Evolutionary conservation across 1,140 invertebrate genomes (phyloP), one percentile per base, ranked within the genome.

Genomic region (Dreissena rostriformis): DNA sequence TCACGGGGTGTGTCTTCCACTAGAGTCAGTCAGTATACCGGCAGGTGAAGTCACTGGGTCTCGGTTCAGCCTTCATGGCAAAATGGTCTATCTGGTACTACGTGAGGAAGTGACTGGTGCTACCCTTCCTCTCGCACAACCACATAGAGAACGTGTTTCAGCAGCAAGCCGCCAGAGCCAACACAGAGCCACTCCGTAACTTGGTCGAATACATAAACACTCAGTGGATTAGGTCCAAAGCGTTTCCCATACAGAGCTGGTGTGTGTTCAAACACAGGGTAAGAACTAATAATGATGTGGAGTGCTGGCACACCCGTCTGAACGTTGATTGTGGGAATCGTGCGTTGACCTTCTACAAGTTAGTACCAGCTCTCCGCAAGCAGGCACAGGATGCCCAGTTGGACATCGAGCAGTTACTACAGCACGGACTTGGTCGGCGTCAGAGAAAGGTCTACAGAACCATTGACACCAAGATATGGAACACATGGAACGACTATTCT

Each of bases 271-370:
- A 7, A 5, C 72, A 26, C n/a, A 24, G 24, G 10, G 26, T 74
- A 15, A 22, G 53, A 22, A 74, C 72, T 8, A 74, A 74, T 28
- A 74, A 74, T 74, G 53, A 74, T 28, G 72, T 74, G 19, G 72
- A 74, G 52, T 51, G 72, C 51, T 15, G 51, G 67, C 68, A 39
- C 22, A 28, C 15, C 29, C 68, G 68, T 11, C 68, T 71, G 8
- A 71, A 71, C 39, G 68, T 15, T 17, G 68, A 28, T 22, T 52
- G 39, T 53, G 70, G 70, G n/a, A 12, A 22, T 0, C 51, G 29
- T 26, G 39, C 70, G 1, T 24, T 73, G 19, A 39, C 51, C 6
- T 73, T 73, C 49, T 73, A 73, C 49, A 73, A 51, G 22, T 24
- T 73, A 6, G 70, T 73, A 4, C 70, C 70, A 53, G 70, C 70